These are phyloP conservation scores for Solen grandis DNA, from an alignment of 1,140 invertebrate genomes.

Conservation along the genomic window DNA sequence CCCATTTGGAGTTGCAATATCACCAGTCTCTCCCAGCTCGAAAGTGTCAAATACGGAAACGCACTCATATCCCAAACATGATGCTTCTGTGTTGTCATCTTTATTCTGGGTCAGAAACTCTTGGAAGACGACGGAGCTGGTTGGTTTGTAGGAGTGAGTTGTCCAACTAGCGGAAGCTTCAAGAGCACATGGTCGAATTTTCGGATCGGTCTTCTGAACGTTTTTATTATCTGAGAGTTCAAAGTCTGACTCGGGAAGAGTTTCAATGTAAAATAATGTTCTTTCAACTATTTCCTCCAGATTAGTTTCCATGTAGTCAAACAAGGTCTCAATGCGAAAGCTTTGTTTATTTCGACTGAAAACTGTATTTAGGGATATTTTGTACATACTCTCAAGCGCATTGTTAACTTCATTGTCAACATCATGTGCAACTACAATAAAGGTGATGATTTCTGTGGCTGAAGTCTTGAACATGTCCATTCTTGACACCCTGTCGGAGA, in stretches of 20 bases:
- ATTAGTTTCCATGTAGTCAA: constrained; percentile 53
- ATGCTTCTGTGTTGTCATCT: neutral
- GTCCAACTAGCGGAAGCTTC: constrained; percentile 37
- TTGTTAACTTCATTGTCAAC: constrained; percentile 50
- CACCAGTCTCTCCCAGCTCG: neutral
- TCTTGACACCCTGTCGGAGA: constrained; percentile 5
- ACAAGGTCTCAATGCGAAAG: constrained; percentile 44
- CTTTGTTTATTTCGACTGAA: constrained; percentile 7
- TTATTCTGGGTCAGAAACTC: neutral
- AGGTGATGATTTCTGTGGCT: neutral
- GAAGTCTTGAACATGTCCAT: neutral
- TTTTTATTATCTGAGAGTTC: neutral
- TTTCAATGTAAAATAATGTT: constrained; percentile 50
- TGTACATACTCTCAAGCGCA: constrained; percentile 38
- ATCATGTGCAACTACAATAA: constrained; percentile 41
- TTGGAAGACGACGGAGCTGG: neutral
- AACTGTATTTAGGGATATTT: constrained; percentile 28
- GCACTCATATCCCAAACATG: constrained; percentile 3
- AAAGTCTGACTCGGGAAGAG: constrained; percentile 31
- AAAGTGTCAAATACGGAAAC: constrained; percentile 4
- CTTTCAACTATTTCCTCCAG: constrained; percentile 44
- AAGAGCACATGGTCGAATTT: neutral
- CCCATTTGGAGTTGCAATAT: constrained; percentile 14
- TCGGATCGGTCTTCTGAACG: neutral
- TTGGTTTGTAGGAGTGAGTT: constrained; percentile 2